These are phyloP conservation scores for Chelonus formosanus DNA, from an alignment of 2,888 invertebrate species.

Conservation along the genomic window DNA sequence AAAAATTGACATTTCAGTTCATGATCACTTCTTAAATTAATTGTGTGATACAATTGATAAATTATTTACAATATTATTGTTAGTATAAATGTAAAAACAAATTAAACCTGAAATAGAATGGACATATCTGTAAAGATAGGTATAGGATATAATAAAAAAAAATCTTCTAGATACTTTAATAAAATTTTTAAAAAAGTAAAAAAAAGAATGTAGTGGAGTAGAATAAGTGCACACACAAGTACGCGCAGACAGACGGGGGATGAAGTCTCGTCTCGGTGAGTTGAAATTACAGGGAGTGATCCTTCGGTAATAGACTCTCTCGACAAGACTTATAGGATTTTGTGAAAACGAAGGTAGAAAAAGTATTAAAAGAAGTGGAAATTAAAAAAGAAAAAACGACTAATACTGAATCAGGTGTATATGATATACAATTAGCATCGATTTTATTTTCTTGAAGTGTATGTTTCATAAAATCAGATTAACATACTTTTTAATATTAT, in stretches of 20 bases:
- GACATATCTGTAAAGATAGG: no score
- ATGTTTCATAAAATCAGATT: constrained; percentile 15
- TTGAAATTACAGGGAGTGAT: constrained; percentile 58
- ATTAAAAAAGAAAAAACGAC: constrained; percentile 5
- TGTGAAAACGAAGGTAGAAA: constrained; percentile 38
- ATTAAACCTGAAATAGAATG: no score
- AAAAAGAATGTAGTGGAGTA: background rate
- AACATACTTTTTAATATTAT: constrained; percentile 14
- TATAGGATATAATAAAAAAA: no score
- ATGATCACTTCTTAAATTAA: no score
- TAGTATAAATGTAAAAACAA: no score
- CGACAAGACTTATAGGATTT: constrained; percentile 57
- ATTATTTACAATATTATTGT: no score
- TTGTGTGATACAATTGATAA: no score
- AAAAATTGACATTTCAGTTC: no score
- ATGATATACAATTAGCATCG: constrained; percentile 26
- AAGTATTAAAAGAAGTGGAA: constrained; percentile 16
- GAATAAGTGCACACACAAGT: constrained; percentile 4
- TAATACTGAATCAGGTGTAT: constrained; percentile 1
- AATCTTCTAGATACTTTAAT: background rate
- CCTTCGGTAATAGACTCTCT: constrained; percentile 57
- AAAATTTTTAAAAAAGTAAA: background rate
- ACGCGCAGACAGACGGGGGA: constrained; percentile 24
- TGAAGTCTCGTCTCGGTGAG: constrained; percentile 45
- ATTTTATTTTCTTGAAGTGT: constrained; percentile 36